Conservation (phyloP, 2,888 invertebrate genomes). For the Drosophila paramelanica region DNA sequence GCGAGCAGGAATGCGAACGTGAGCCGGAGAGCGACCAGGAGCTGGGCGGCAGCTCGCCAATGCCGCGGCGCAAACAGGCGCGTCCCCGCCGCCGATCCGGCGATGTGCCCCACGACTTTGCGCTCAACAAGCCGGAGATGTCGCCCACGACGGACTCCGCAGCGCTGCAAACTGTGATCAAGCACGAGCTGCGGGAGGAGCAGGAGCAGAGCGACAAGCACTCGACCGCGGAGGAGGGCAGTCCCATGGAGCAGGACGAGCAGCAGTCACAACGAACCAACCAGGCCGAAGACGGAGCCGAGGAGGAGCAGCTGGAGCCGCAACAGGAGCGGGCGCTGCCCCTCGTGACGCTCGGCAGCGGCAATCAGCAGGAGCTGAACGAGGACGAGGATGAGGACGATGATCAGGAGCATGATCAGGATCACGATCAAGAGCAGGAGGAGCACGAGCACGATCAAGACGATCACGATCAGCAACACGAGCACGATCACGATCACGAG, state of each 20-base stretch:
- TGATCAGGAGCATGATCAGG: conserved; percentile 27
- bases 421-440: conserved; percentile 24
- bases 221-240: no score
- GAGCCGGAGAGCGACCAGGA: conserved; percentile 82
- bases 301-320: conserved; percentile 14
- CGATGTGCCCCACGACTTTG: conserved; percentile 86
- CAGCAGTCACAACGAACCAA: conserved; percentile 11
- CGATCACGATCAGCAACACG: conserved; percentile 17
- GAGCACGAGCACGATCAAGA: conserved; percentile 11
- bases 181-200: conserved; percentile 84
- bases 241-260: conserved; percentile 30
- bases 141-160: conserved; percentile 50
- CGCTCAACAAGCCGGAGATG: conserved; percentile 84
- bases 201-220: conserved; percentile 20
- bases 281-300: neutral
- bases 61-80: conserved; percentile 94
- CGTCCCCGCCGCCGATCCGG: conserved; percentile 93
- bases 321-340: conserved; percentile 15
- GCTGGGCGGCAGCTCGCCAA: conserved; percentile 88
- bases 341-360: conserved; percentile 9
- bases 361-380: conserved; percentile 35
- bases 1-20: conserved; percentile 80
- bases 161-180: conserved; percentile 82
- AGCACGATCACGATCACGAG: conserved; percentile 43
- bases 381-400: conserved; percentile 37